Evolutionary conservation across 2,113 vertebrate genomes (phyloP), one percentile per base, ranked within the genome.

Genomic region (Lota lota): DNA sequence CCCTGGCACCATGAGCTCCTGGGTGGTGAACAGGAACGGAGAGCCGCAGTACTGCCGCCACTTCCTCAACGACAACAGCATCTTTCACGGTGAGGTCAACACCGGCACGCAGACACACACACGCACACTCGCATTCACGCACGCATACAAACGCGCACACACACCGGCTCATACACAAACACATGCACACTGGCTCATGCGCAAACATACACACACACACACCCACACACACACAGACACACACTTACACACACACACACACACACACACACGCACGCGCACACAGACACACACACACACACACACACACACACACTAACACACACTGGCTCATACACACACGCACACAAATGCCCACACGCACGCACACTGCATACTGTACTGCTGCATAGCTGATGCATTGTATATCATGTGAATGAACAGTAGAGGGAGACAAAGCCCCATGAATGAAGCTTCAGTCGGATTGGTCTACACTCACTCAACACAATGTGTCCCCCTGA

Each of bases 51-150:
- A 98, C 85, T 92, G 94, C 79, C 77, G 95, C 21, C 96, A 99
- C 86, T 99, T 99, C 86, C 87, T 99, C 14, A 92, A 91, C 64
- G 95, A 98, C 91, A 99, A 99, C 77, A 92, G 94, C 4, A 86
- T 76, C 24, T 97, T 95, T 85, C 97, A 98, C 0, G 94, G 97
- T 99, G 87, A 94, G 90, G 73, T 21, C 63, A 56, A 2, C 8
- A 21, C 8, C 24, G 5, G 50, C 36, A 61, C 66, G 36, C 56
- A 58, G 3, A 40, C 8, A 47, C 40, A 47, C 40, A 47, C 40
- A 47, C 40, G 10, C 40, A 47, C 40, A 47, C 40, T 15, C 17
- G 5, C 54, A 5, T 18, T 14, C 8, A 56, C n/a, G 1, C n/a
- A 17, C 5, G 18, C 54, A n/a, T 15, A 17, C 53, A 67, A 11